Base-by-base conservation (phyloP, 2,888 invertebrate genomes). In the Oeneis ivallda region DNA sequence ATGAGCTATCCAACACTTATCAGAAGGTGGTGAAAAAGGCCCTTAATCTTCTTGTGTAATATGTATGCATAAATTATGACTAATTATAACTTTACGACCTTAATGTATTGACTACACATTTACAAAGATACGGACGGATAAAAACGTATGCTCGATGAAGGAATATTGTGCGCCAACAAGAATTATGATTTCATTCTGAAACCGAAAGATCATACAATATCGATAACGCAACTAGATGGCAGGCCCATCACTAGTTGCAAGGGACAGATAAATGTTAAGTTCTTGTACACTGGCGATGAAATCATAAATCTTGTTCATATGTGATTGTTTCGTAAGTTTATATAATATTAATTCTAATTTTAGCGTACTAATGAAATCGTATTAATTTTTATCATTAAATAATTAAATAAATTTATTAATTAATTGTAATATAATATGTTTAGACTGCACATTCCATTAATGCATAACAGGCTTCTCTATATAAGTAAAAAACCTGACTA, bases 341-440 rank as follows among this genome's bases (percentile, higher is more conserved):
- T 56, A 56, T 84, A 87, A 79, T 84, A 87, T 86, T 89, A 90
- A 89, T 87, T 85, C 74, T 87, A 88, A 87, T 79, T 84, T 78
- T 91, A 92, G 91, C 86, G 92, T 92, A 89, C 91, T 92, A 92
- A 91, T 91, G 83, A 87, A 88, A 83, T 87, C 83, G 83, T 89
- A 89, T 86, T 89, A 91, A 89, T 67, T 88, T 87, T 83, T 85
- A 86, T 81, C 83, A 84, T 60, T 82, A 80, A 80, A 81, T 69
- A 52, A 82, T 81, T 83, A 83, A 26, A 26, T n/a, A n/a, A n/a
- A n/a, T n/a, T n/a, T n/a, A 86, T 13, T 13, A 50, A 50, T 26
- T 19, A 50, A 85, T 82, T 91, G 88, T 91, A 90, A 87, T 89
- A 87, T 89, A 91, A 83, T 84, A 83, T 45, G 54, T 62, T 62